Conservation (phyloP, 1,140 invertebrate genomes). For the Achatina immaculata region DNA sequence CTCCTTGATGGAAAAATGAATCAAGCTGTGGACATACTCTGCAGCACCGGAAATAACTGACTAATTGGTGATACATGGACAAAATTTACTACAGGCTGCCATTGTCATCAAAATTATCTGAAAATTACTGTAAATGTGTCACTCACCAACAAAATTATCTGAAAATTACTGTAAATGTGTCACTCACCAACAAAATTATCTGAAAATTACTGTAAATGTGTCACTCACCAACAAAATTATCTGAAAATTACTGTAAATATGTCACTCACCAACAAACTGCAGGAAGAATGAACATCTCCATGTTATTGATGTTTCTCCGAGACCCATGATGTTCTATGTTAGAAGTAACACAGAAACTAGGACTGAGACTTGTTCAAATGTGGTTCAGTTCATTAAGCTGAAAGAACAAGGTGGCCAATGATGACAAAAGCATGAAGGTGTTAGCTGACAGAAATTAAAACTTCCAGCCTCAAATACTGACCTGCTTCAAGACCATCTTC, state of each 20-base stretch:
- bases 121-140: neutral
- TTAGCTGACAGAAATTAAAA: too few relatives aligned
- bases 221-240: neutral
- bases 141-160: neutral
- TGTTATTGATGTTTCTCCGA: constrained; percentile 21
- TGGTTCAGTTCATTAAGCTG: neutral
- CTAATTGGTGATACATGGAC: too few relatives aligned
- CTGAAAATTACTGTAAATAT: neutral
- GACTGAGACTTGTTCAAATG: neutral
- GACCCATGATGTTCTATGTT: neutral
- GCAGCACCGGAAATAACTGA: too few relatives aligned
- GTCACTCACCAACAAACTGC: constrained; percentile 10
- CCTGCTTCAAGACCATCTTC: too few relatives aligned
- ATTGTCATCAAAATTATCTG: neutral
- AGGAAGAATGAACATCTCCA: constrained; percentile 27
- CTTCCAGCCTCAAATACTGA: too few relatives aligned
- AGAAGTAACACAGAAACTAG: neutral
- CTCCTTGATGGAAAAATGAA: too few relatives aligned
- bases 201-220: neutral
- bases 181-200: neutral
- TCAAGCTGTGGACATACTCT: too few relatives aligned
- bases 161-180: neutral
- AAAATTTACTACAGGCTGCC: too few relatives aligned
- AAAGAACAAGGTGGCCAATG: neutral
- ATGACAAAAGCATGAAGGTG: too few relatives aligned